A percentile compares a stretch with the other conserved stretches of the same genome.
Conservation (phyloP, 2,113 vertebrate genomes). For the Mesembrinibis cayennensis region DNA sequence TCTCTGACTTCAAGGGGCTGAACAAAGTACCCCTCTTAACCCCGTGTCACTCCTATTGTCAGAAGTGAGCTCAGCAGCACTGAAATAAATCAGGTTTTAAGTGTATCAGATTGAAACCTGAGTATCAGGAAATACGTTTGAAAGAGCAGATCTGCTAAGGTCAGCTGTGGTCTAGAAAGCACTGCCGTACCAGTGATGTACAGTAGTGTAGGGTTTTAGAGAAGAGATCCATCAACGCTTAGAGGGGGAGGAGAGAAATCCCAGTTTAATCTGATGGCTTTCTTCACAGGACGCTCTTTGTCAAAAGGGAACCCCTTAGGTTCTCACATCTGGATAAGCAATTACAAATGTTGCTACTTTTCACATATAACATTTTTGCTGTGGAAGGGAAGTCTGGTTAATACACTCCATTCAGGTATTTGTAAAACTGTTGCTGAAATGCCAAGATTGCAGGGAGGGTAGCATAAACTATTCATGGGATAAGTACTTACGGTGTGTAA, state of each 20-base stretch:
- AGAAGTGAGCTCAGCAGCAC: neutral
- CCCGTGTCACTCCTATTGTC: neutral
- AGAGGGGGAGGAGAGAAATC: neutral
- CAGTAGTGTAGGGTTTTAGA: neutral
- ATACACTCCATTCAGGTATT: neutral
- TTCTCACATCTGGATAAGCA: neutral
- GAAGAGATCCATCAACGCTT: neutral
- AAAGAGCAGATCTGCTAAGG: neutral
- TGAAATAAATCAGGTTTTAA: neutral
- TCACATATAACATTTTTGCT: neutral
- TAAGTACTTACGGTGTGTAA: rapidly evolving
- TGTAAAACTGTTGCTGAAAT: neutral
- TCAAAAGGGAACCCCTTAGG: neutral
- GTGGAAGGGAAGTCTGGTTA: neutral
- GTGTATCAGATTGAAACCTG: neutral
- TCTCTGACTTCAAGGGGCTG: neutral
- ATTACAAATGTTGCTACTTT: neutral
- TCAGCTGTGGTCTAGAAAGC: neutral
- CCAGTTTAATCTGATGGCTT: neutral
- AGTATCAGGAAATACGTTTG: neutral
- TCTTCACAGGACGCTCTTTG: neutral
- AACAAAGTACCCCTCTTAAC: conserved; percentile 2
- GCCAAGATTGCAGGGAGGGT: neutral
- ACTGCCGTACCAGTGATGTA: rapidly evolving
- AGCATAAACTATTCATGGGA: neutral